Evolutionary conservation across 2,888 invertebrate species (phyloP), one percentile per base, ranked within the genome.

Genomic region (Mesodorylaimus sp.): DNA sequence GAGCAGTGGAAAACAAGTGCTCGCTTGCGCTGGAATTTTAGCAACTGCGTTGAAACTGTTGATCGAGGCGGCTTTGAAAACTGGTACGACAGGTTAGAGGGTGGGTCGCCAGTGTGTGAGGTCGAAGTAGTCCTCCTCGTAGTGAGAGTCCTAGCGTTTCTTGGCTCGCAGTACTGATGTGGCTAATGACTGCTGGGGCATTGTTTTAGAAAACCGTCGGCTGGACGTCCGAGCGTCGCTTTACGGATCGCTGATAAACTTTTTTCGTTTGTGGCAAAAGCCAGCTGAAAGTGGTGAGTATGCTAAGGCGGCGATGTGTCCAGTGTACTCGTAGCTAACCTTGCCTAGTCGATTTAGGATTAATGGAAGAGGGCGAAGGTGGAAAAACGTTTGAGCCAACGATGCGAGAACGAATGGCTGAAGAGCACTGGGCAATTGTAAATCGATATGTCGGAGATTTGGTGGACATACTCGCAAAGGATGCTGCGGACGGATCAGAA

Each of bases 151-250:
- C n/a, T n/a, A n/a, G n/a, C n/a, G n/a, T 19, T 39, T 32, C 10
- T 32, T 16, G 16, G 10, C 10, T 32, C 16, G 16, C 16, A 32
- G 10, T 32, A 13, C 16, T 32, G 16, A 16, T 32, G 32, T 10
- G 16, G 32, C 10, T 10, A 16, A 13, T 32, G 16, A 32, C 16
- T 39, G 10, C 21, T 21, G 21, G 10, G 10, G 10, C 5, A 10
- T 39, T 39, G 10, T 21, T 19, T 13, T 19, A 39, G 21, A 39
- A 19, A 39, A 39, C 7, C 41, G 41, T 19, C 21, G 5, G 13
- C 86, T 21, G 7, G 5, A 19, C 10, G 7, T 21, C 7, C 13
- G 41, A 39, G 41, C 41, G 13, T 21, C 21, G 7, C 7, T 7
- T 7, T 39, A 39, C 21, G 41, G 41, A 7, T 39, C 41, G 21